Percentiles rank a stretch among this genome's conserved stretches.
Evolutionary conservation across 2,888 invertebrate species (phyloP).

Genomic region (Teleiodes luculella): DNA sequence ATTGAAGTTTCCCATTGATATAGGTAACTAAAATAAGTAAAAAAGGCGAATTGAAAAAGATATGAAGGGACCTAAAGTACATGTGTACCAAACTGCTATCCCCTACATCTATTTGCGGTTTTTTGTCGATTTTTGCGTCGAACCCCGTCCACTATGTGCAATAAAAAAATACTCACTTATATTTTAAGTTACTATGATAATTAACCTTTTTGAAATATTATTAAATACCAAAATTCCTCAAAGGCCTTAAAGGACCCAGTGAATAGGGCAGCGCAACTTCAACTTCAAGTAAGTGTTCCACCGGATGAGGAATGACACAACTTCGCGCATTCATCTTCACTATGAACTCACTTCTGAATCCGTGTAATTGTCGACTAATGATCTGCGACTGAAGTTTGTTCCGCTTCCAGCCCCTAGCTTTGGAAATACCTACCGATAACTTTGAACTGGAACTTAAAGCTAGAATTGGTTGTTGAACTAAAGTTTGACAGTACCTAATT

Average conservation of each 20-base stretch:
- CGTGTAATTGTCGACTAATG: constrained; percentile 48
- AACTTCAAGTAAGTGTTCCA: not conserved
- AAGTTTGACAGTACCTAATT: not conserved
- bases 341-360: constrained; percentile 26
- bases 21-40: too few species aligned
- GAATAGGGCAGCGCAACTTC: constrained; percentile 9
- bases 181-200: too few species aligned
- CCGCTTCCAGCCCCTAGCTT: constrained; percentile 15
- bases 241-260: not conserved
- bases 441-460: not conserved
- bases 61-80: too few species aligned
- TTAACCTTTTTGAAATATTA: too few species aligned
- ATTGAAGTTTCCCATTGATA: too few species aligned
- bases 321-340: constrained; percentile 42
- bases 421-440: constrained; percentile 4
- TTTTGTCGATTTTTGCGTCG: too few species aligned
- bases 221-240: too few species aligned
- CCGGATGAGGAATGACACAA: constrained; percentile 36
- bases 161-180: too few species aligned
- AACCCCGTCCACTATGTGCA: too few species aligned
- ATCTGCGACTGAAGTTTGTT: constrained; percentile 33
- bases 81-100: too few species aligned
- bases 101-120: too few species aligned
- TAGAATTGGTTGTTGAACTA: not conserved
- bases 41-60: too few species aligned